Percentiles rank a stretch among this genome's conserved stretches.
These are phyloP conservation scores for Liasis olivaceus DNA, from an alignment of 2,797 vertebrate species.

Conservation along the genomic window DNA sequence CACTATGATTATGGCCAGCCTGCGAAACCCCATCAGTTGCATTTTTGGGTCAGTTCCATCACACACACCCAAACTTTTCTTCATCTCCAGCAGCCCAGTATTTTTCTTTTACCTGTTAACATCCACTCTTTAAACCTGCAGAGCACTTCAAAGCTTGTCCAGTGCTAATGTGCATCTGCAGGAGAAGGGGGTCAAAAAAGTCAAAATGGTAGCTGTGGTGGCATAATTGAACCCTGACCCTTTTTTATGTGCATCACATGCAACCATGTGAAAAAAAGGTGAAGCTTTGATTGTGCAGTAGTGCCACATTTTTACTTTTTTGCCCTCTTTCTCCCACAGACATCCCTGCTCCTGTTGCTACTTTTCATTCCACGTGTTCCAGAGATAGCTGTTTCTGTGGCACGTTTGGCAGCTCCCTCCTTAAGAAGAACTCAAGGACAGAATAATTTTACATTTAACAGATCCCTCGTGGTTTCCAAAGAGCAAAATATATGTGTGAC, in stretches of 20 bases:
- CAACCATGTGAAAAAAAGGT: too few relatives aligned
- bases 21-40: not conserved
- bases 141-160: conserved; percentile 15
- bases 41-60: not conserved
- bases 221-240: too few relatives aligned
- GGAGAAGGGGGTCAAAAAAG: not conserved
- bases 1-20: not conserved
- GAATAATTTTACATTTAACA: conserved; percentile 37
- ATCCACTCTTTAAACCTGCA: not conserved
- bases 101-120: not conserved
- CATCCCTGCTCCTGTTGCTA: not conserved
- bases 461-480: conserved; percentile 6
- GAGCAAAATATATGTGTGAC: conserved; percentile 21
- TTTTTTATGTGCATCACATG: too few relatives aligned
- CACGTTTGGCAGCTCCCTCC: not conserved
- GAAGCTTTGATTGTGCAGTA: too few relatives aligned
- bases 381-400: conserved; percentile 8
- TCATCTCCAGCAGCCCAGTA: not conserved
- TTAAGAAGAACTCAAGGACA: conserved; percentile 6
- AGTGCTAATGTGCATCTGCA: not conserved
- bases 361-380: conserved; percentile 32
- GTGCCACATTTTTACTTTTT: too few relatives aligned
- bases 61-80: not conserved
- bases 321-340: too few relatives aligned
- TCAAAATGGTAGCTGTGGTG: not conserved